phyloP scores from a whole-genome alignment of 2,113 vertebrate genomes.

The Silurus meridionalis region DNA sequence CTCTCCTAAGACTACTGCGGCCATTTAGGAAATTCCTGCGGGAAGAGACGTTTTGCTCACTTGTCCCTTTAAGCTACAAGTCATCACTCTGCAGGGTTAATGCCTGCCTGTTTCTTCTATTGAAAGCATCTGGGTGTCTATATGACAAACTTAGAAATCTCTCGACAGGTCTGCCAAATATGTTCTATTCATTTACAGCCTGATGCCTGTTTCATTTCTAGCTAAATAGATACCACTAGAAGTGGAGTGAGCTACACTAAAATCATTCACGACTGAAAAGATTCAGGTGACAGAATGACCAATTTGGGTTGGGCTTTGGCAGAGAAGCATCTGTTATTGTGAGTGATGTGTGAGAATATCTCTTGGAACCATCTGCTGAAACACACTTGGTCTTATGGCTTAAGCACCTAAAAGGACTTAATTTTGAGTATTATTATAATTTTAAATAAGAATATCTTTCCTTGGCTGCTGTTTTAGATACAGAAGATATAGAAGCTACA shows the following conservation, averaged over 20 bases:
- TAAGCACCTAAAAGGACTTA: not conserved
- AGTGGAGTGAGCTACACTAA: slow-evolving; percentile 7
- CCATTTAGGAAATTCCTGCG: not conserved
- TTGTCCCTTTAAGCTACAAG: slow-evolving; percentile 24
- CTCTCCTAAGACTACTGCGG: not conserved
- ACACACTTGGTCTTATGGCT: not conserved
- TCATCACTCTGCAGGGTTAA: slow-evolving; percentile 37
- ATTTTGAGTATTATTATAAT: no score
- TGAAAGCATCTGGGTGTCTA: not conserved
- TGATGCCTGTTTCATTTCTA: slow-evolving; percentile 13
- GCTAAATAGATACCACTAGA: not conserved
- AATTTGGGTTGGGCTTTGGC: slow-evolving; percentile 6
- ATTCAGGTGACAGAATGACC: slow-evolving; percentile 18
- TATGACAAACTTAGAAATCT: slow-evolving; percentile 15
- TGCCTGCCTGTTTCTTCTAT: slow-evolving; percentile 5
- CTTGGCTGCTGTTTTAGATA: not conserved
- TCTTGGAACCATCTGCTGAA: slow-evolving; percentile 21
- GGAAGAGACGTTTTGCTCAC: not conserved
- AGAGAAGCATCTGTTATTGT: slow-evolving; percentile 40
- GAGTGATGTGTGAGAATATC: slow-evolving; percentile 9
- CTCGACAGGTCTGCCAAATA: slow-evolving; percentile 28
- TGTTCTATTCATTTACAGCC: slow-evolving; percentile 14
- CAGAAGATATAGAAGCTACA: not conserved
- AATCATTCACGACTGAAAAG: slow-evolving; percentile 12
- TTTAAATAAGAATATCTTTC: not conserved